These are phyloP conservation scores for Macrostomum lignano DNA, from an alignment of 1,140 invertebrate genomes.

Conservation along the genomic window DNA sequence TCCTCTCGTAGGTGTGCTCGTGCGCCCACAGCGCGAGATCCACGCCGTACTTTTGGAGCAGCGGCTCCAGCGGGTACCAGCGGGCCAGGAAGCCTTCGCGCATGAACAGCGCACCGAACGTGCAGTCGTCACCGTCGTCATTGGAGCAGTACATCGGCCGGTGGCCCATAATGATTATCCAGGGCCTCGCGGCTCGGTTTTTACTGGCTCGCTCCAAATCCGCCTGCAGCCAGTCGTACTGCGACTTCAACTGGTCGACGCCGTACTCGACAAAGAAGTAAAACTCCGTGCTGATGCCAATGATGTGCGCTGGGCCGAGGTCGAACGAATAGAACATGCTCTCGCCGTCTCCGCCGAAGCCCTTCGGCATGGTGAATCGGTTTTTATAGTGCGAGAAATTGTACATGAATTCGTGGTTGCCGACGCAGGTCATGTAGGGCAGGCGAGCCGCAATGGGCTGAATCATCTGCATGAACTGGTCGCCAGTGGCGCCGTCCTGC, in stretches of 20 bases:
- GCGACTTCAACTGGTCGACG: slow-evolving; percentile 44
- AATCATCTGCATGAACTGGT: slow-evolving; percentile 23
- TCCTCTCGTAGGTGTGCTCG: slow-evolving; percentile 8
- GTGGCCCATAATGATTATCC: slow-evolving; percentile 75
- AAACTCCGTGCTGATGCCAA: slow-evolving; percentile 59
- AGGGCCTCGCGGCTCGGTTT: slow-evolving; percentile 42
- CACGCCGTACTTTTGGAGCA: slow-evolving; percentile 8
- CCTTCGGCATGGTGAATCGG: slow-evolving; percentile 7
- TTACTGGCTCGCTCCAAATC: slow-evolving; percentile 41
- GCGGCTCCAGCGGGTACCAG: too few species aligned
- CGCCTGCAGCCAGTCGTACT: slow-evolving; percentile 57
- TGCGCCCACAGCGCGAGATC: too few species aligned
- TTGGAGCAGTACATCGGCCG: slow-evolving; percentile 90
- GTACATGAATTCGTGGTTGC: slow-evolving; percentile 19
- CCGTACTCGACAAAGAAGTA: slow-evolving; percentile 69
- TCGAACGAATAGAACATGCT: slow-evolving; percentile 1
- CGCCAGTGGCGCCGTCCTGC: slow-evolving; percentile 18
- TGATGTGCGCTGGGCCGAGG: slow-evolving; percentile 38
- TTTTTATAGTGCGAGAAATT: slow-evolving; percentile 9
- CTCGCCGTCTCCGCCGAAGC: slow-evolving; percentile 36
- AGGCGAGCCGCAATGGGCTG: slow-evolving; percentile 19
- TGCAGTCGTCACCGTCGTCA: slow-evolving; percentile 40
- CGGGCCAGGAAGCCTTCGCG: too few species aligned
- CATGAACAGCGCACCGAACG: background rate
- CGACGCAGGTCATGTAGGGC: slow-evolving; percentile 26